Evolutionary conservation across 2,113 vertebrate species (phyloP), one percentile per base, ranked within the genome.

Genomic region (Microcebus tavaratra): DNA sequence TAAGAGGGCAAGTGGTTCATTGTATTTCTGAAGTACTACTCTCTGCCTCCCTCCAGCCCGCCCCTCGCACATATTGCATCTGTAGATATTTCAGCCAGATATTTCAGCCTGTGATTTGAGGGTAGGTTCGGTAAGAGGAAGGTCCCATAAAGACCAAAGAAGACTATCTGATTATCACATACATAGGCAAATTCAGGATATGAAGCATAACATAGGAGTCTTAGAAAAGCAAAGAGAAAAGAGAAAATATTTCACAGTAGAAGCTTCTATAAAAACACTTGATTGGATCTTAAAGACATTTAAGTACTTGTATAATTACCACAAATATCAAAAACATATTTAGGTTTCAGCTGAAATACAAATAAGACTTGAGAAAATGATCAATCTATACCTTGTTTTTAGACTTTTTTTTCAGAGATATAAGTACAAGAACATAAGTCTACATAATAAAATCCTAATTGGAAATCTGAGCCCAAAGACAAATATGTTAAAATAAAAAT

Each of bases 401-500:
- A 53, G 18, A 93, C 57, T 92, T 90, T 45, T 36, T 88, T 92
- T 55, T 55, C 82, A 93, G 25, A 48, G 39, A 82, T 59, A 34
- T 9, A 50, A 86, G 18, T 81, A 25, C 2, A 91, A 86, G 55
- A 95, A 93, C 87, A 15, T 72, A 79, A 83, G 45, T 48, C 25
- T 4, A 81, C 10, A 70, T 15, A 79, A 36, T 79, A 88, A 97
- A 96, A 91, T 68, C 45, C 6, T 90, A 55, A 83, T 2, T 75
- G 83, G 67, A 82, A 90, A 84, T 73, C 31, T 93, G 27, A 89
- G 63, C 29, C 55, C 70, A 89, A 92, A 90, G 10, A 75, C 73
- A 91, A 88, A 50, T 31, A 90, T 76, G 95, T 53, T 48, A 90
- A 90, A 95, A 88, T 85, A 70, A 76, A 73, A 90, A 88, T 78